Conservation (phyloP, 2,888 invertebrate genomes). For the Phytoseiulus persimilis region DNA sequence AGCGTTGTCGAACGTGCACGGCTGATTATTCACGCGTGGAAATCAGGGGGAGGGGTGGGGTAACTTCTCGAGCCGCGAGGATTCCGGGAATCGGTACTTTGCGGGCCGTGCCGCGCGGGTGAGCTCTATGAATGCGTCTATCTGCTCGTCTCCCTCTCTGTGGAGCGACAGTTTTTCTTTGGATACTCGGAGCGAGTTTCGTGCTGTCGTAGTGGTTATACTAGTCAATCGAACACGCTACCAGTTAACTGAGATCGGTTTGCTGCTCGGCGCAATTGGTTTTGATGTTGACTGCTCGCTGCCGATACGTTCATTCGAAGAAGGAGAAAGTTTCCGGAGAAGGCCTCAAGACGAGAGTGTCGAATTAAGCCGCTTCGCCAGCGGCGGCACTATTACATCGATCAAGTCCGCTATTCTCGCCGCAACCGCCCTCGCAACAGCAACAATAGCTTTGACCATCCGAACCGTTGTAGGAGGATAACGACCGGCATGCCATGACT, state of each 20-base stretch:
- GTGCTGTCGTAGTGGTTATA: not conserved
- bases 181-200: not conserved
- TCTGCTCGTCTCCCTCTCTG: no score
- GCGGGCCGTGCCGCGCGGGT: no score
- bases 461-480: not conserved
- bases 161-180: no score
- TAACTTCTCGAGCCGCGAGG: no score
- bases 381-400: constrained; percentile 14
- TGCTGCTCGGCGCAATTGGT: not conserved
- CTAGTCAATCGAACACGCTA: not conserved
- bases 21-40: no score
- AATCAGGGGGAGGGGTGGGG: no score
- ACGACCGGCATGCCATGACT: no score
- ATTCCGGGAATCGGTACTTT: no score
- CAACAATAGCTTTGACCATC: not conserved
- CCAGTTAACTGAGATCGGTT: not conserved
- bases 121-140: no score
- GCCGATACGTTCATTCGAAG: not conserved
- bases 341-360: not conserved
- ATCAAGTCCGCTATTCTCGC: not conserved
- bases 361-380: not conserved
- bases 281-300: not conserved
- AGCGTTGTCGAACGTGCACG: no score
- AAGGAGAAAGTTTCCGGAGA: not conserved
- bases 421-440: not conserved